phyloP scores from a whole-genome alignment of 2,888 invertebrate species.

The Apamea epomidion region DNA sequence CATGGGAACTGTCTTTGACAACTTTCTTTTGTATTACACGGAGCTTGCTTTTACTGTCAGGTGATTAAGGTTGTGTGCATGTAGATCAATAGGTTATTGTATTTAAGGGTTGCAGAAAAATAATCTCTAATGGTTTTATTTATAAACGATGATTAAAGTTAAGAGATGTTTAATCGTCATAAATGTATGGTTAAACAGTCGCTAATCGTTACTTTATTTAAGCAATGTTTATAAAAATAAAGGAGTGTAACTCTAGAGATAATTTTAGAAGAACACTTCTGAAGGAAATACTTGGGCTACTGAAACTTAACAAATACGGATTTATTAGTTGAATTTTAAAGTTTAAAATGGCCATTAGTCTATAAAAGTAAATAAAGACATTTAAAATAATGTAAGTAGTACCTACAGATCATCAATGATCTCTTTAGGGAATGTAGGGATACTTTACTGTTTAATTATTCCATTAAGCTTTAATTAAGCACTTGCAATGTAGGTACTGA shows the following conservation, averaged over 20 bases:
- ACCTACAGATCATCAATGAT: not conserved
- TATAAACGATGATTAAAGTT: too few relatives aligned
- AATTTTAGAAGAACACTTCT: not conserved
- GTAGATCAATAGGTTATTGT: constrained; percentile 43
- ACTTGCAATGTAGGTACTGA: not conserved
- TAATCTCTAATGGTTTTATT: not conserved
- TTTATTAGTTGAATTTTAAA: not conserved
- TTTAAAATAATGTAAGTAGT: not conserved
- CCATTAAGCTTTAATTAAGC: constrained; percentile 22
- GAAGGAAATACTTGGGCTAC: not conserved
- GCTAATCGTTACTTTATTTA: too few relatives aligned
- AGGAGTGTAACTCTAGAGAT: not conserved
- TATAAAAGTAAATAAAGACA: not conserved
- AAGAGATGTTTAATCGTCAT: too few relatives aligned
- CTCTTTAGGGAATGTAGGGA: not conserved
- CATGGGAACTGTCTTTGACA: constrained; percentile 51
- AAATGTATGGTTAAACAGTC: too few relatives aligned
- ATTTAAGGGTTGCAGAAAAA: constrained; percentile 2
- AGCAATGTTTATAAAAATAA: too few relatives aligned
- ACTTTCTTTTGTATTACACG: constrained; percentile 45
- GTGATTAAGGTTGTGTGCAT: constrained; percentile 19
- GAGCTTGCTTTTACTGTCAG: constrained; percentile 20
- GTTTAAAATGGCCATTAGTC: not conserved
- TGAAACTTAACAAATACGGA: not conserved
- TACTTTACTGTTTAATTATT: constrained; percentile 13